phyloP scores from a whole-genome alignment of 2,888 invertebrate genomes.

The Cephalotes varians region DNA sequence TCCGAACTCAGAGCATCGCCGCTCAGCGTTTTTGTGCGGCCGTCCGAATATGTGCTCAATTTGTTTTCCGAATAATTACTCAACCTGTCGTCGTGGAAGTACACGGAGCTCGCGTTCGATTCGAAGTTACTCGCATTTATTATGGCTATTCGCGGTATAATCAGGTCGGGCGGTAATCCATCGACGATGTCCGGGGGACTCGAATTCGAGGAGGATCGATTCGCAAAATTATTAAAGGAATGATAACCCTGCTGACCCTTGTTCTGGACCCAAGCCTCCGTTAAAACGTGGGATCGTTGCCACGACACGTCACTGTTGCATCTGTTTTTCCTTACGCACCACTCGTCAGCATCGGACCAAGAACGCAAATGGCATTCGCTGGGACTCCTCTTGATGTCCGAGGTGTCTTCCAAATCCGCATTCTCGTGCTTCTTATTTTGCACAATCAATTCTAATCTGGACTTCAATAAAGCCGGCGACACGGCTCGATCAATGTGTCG shows the following conservation, averaged over 20 bases:
- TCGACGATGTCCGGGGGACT: constrained; percentile 59
- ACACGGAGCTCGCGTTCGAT: constrained; percentile 83
- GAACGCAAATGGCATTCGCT: constrained; percentile 74
- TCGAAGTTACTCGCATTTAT: constrained; percentile 84
- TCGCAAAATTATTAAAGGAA: constrained; percentile 71
- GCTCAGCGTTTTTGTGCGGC: constrained; percentile 79
- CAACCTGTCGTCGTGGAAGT: constrained; percentile 73
- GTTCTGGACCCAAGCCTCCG: constrained; percentile 80
- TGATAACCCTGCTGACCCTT: constrained; percentile 77
- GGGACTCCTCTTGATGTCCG: constrained; percentile 69
- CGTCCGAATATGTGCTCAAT: constrained; percentile 74
- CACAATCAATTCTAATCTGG: constrained; percentile 81
- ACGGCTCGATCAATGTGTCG: constrained; percentile 78
- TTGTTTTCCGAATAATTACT: constrained; percentile 73
- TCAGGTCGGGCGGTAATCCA: constrained; percentile 67
- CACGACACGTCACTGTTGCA: constrained; percentile 83
- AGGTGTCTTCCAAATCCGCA: constrained; percentile 50
- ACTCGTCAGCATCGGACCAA: constrained; percentile 70
- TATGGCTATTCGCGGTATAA: constrained; percentile 83
- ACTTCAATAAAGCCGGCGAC: constrained; percentile 82
- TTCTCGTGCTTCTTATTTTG: constrained; percentile 66
- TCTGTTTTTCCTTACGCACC: constrained; percentile 76
- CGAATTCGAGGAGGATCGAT: constrained; percentile 66
- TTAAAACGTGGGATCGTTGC: constrained; percentile 78
- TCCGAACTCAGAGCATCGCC: constrained; percentile 80